Evolutionary conservation across 2,113 vertebrate genomes (phyloP), one percentile per base, ranked within the genome.

Genomic region (Eclectus roratus): DNA sequence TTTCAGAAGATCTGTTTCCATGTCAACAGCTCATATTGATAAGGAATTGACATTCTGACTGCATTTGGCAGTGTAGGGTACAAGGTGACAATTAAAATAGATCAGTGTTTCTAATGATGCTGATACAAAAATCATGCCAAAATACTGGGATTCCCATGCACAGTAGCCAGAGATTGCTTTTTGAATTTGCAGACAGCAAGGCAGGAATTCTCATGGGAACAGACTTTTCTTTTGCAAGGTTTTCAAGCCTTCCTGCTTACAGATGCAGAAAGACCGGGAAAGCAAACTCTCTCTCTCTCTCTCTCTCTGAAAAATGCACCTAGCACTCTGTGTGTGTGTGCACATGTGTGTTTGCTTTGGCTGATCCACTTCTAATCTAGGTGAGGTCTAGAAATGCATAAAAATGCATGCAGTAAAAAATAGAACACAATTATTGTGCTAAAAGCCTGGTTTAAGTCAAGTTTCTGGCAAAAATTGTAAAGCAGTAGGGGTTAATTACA

Each of bases 21-120:
- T 97, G 97, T 97, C 97, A 97, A 97, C 97, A 97, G 97, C 93
- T 88, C 85, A 92, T 93, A 95, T 94, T 96, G 97, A 96, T 96
- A 96, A 97, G 91, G 91, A 97, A 97, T 97, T 97, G 96, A 97
- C 97, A 97, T 97, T 97, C 94, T 85, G 92, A 89, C 91, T 96
- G 97, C 96, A 93, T 96, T 96, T 96, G 94, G 92, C 93, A 94
- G 82, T 43, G 79, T 47, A 73, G 91, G 77, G 83, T 90, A 92
- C 74, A 82, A 94, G 96, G 96, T 95, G 90, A 95, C 92, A 96
- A 96, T 97, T 96, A 97, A 97, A 97, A 97, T 94, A 95, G 95
- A 96, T 91, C 94, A 73, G n/a, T 93, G 84, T 90, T 94, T 94
- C 71, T 95, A 95, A 94, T 89, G 94, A 92, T 85, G 91, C 70